A percentile compares a stretch with the other conserved stretches of the same genome.
Evolutionary conservation across 2,113 vertebrate genomes (phyloP).

Genomic region (Pluvialis apricaria): DNA sequence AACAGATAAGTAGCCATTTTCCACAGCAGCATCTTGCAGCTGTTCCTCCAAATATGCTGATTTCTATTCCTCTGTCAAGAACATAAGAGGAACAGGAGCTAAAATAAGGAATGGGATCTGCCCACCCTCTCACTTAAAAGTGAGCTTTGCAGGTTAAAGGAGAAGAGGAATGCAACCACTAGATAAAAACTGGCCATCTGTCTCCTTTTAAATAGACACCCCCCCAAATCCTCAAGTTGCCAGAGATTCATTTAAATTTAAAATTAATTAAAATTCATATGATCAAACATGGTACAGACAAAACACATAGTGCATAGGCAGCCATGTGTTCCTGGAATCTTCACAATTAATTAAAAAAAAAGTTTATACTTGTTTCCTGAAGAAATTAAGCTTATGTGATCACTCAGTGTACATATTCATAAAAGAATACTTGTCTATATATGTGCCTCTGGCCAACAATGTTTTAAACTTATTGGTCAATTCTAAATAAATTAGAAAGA

Average conservation of each 20-base stretch:
- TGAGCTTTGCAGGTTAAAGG: not conserved
- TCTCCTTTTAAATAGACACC: not conserved
- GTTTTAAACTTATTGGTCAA: not conserved
- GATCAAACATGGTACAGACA: not conserved
- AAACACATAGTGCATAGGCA: not conserved
- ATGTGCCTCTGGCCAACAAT: not conserved
- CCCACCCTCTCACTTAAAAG: not conserved
- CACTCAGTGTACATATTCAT: not conserved
- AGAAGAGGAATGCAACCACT: not conserved
- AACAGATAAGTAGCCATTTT: constrained; percentile 34
- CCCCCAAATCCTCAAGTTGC: not conserved
- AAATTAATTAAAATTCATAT: not conserved
- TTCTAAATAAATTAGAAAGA: not conserved
- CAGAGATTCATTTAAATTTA: not conserved
- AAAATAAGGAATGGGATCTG: not conserved
- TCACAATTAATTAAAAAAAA: not conserved
- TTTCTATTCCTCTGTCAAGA: constrained; percentile 2
- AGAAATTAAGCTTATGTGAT: not conserved
- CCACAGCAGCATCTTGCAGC: not conserved
- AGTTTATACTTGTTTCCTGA: not conserved
- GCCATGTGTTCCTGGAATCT: not conserved
- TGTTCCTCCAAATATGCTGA: not conserved
- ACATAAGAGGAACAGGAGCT: not conserved
- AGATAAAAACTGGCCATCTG: not conserved
- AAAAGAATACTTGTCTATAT: not conserved